Evolutionary conservation across 2,797 vertebrate genomes (phyloP).

Genomic region (Cirrhinus molitorella): DNA sequence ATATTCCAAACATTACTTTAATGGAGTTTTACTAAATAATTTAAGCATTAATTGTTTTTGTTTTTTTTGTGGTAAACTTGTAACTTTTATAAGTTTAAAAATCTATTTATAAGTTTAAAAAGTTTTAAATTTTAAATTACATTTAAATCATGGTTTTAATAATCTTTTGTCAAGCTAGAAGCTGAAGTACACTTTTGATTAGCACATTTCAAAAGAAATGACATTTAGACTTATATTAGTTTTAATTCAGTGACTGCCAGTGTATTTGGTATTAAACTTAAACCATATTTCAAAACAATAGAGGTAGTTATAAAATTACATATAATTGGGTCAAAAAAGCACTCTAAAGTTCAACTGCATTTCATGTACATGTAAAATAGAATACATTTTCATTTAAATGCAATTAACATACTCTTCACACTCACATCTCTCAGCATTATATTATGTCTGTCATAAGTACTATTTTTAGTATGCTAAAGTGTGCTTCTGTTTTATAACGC

Average conservation of each 20-base stretch:
- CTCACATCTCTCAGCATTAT: slow-evolving; percentile 1
- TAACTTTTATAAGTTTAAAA: too few species aligned
- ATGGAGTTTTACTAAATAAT: neutral
- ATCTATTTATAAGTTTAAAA: too few species aligned
- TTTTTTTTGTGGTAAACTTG: too few species aligned
- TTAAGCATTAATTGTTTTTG: neutral
- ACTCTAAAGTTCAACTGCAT: neutral
- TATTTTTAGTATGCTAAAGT: neutral
- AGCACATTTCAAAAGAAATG: too few species aligned
- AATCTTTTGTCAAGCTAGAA: too few species aligned
- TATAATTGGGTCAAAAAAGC: neutral
- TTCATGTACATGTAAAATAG: neutral
- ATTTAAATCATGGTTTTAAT: too few species aligned
- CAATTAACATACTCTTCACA: slow-evolving; percentile 3
- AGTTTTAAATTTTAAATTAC: too few species aligned
- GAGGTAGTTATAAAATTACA: neutral
- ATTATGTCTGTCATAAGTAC: neutral
- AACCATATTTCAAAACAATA: neutral
- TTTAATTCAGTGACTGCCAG: neutral
- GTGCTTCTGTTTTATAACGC: neutral
- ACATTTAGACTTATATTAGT: neutral
- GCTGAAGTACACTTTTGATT: too few species aligned
- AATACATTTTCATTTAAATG: neutral
- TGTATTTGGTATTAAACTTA: neutral
- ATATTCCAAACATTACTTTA: neutral